Percentiles rank a stretch among this genome's conserved stretches.
Evolutionary conservation across 2,888 invertebrate species (phyloP).

Genomic region (Agonopterix arenella): DNA sequence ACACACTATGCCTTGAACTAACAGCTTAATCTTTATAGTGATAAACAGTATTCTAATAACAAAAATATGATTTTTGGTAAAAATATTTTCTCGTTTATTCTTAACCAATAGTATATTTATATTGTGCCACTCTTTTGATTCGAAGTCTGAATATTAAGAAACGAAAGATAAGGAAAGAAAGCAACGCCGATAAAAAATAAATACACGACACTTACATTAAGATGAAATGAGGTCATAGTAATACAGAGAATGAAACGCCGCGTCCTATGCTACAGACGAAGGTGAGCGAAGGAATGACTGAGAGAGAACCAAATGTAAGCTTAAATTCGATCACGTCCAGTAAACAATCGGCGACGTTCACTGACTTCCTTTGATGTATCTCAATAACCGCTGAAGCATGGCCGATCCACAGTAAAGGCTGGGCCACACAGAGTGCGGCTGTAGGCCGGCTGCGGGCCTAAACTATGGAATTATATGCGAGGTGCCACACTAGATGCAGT

Average conservation of each 20-base stretch:
- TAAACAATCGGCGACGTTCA: no score
- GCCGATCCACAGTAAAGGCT: no score
- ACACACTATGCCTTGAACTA: slow-evolving; percentile 50
- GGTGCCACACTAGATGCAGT: no score
- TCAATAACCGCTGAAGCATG: no score
- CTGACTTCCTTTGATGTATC: neutral
- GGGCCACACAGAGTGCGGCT: no score
- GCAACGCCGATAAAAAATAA: slow-evolving; percentile 3
- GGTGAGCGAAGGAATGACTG: no score
- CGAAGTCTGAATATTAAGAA: slow-evolving; percentile 19
- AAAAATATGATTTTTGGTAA: slow-evolving; percentile 68
- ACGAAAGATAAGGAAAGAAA: slow-evolving; percentile 10
- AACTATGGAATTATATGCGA: no score
- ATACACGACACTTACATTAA: slow-evolving; percentile 5
- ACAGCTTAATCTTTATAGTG: slow-evolving; percentile 44
- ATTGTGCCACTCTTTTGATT: slow-evolving; percentile 44
- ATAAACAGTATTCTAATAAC: slow-evolving; percentile 60
- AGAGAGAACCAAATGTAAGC: no score
- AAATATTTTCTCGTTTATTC: slow-evolving; percentile 53
- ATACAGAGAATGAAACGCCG: slow-evolving; percentile 25
- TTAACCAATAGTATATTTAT: slow-evolving; percentile 47
- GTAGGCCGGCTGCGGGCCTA: no score
- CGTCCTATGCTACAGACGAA: no score
- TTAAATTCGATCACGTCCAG: no score
- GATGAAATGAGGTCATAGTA: slow-evolving; percentile 32